A percentile compares a stretch with the other conserved stretches of the same genome.
These are phyloP conservation scores for Agrilus cyanescens DNA, from an alignment of 2,888 invertebrate genomes.

Conservation along the genomic window DNA sequence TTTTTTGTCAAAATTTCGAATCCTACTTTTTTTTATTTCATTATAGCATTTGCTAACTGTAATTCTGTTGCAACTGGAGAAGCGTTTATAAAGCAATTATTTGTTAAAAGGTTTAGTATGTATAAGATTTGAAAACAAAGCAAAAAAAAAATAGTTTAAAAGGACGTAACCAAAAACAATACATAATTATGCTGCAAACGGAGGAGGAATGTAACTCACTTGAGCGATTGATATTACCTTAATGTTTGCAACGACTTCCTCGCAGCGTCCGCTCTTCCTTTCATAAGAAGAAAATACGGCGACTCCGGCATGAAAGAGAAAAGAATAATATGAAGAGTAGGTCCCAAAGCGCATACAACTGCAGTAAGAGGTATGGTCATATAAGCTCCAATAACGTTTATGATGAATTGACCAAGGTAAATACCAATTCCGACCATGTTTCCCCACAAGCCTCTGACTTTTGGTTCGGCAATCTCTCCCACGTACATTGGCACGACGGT, in stretches of 20 bases:
- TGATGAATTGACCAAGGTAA: constrained; percentile 20
- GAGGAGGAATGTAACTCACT: no score
- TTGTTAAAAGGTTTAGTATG: no score
- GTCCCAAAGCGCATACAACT: constrained; percentile 6
- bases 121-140: no score
- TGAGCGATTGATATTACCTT: neutral
- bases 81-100: no score
- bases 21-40: no score
- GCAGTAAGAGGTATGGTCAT: constrained; percentile 11
- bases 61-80: no score
- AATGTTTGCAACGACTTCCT: constrained; percentile 18
- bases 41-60: no score
- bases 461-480: constrained; percentile 23
- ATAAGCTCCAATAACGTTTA: constrained; percentile 42
- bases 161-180: no score
- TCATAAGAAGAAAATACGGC: constrained; percentile 25
- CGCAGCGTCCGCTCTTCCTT: constrained; percentile 18
- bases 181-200: no score
- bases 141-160: no score
- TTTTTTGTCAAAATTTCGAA: no score
- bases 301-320: constrained; percentile 25
- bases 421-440: constrained; percentile 19
- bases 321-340: constrained; percentile 17
- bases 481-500: no score
- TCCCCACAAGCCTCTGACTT: constrained; percentile 24